phyloP scores from a whole-genome alignment of 2,113 vertebrate species.

The Theristicus caerulescens region DNA sequence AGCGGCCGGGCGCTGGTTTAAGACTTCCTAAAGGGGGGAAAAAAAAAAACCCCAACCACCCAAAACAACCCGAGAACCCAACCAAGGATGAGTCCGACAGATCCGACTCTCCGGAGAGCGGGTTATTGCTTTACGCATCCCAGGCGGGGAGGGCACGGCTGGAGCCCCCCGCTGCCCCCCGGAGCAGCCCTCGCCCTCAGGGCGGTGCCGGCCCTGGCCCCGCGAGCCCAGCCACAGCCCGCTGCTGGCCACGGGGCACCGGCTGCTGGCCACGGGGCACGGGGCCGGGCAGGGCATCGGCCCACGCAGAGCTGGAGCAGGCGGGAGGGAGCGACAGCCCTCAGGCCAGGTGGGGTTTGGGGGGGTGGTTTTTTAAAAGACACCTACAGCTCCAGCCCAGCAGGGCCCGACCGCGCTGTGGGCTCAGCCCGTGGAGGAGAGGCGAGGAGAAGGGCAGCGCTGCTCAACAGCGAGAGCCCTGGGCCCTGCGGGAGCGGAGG shows the following conservation, averaged over 20 bases:
- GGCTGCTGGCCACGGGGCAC: background rate
- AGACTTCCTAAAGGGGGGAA: background rate
- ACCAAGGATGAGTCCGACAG: background rate
- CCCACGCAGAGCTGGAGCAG: background rate
- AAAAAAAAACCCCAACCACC: background rate
- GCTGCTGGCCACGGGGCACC: background rate
- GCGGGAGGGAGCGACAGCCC: background rate
- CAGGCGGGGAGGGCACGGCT: background rate
- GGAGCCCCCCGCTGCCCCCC: background rate
- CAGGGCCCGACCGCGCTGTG: background rate
- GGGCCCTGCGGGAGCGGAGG: background rate
- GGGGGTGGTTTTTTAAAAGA: background rate
- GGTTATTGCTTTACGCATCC: slow-evolving; percentile 41
- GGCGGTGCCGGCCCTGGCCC: background rate
- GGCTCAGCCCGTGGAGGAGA: background rate
- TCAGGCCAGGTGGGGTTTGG: accelerated
- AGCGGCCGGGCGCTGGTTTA: background rate
- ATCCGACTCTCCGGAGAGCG: background rate
- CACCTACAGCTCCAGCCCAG: background rate
- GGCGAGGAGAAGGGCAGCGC: background rate
- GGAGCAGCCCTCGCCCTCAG: background rate
- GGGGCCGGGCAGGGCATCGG: background rate
- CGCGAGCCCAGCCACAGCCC: accelerated
- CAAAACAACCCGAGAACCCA: background rate
- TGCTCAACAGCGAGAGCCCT: slow-evolving; percentile 34